Percentiles rank a stretch among this genome's conserved stretches.
Evolutionary conservation across 2,888 invertebrate species (phyloP).

Genomic region (Melitaea athalia): DNA sequence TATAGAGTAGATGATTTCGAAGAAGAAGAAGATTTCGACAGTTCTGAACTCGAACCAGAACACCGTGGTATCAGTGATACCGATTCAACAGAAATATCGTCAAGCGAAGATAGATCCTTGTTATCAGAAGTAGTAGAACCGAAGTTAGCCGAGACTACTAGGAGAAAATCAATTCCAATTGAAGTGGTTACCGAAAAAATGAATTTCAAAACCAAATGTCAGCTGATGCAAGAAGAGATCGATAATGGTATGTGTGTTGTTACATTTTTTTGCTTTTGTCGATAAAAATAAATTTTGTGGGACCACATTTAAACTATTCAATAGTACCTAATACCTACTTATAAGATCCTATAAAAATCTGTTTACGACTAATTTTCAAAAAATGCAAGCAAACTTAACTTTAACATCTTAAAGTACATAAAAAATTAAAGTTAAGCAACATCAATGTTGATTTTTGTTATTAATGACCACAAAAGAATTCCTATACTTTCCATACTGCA

Average conservation of each 20-base stretch:
- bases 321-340: no score
- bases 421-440: no score
- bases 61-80: slow-evolving; percentile 35
- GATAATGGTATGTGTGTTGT: slow-evolving; percentile 60
- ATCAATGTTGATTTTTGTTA: no score
- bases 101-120: slow-evolving; percentile 50
- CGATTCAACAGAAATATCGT: slow-evolving; percentile 44
- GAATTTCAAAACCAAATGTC: slow-evolving; percentile 80
- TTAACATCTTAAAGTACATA: no score
- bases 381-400: no score
- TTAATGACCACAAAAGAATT: no score
- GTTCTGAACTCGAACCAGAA: slow-evolving; percentile 49
- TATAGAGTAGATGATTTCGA: slow-evolving; percentile 78
- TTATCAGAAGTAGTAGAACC: slow-evolving; percentile 64
- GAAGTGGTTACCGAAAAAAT: slow-evolving; percentile 58
- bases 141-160: slow-evolving; percentile 63
- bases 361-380: no score
- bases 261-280: background rate
- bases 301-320: no score
- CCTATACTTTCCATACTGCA: no score
- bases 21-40: slow-evolving; percentile 71
- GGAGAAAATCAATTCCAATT: slow-evolving; percentile 50
- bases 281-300: no score
- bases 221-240: slow-evolving; percentile 74
- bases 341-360: no score